A percentile compares a stretch with the other conserved stretches of the same genome.
Evolutionary conservation across 2,797 vertebrate genomes (phyloP).

Genomic region (Cottoperca gobio): DNA sequence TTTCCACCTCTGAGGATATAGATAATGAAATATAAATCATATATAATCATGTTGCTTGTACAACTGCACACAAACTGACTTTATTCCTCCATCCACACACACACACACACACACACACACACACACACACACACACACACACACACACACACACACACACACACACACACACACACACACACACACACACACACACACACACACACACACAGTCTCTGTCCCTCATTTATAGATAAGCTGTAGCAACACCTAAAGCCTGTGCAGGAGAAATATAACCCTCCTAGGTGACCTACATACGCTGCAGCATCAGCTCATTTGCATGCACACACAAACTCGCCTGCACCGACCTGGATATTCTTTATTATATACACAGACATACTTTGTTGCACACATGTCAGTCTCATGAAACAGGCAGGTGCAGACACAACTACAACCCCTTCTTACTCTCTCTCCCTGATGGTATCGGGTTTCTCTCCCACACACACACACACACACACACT

Average conservation of each 20-base stretch:
- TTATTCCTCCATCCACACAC: not conserved
- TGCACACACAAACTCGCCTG: slow-evolving; percentile 31
- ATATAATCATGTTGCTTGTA: not conserved
- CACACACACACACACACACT: not conserved
- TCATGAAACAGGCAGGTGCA: slow-evolving; percentile 29
- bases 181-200: slow-evolving; percentile 1
- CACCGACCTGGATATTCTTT: slow-evolving; percentile 41
- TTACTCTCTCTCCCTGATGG: slow-evolving; percentile 18
- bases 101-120: slow-evolving; percentile 1
- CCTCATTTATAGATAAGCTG: slow-evolving; percentile 19
- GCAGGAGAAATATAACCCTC: slow-evolving; percentile 38
- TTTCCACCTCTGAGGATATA: not conserved
- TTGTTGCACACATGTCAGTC: not conserved
- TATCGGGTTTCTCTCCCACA: slow-evolving; percentile 39
- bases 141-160: slow-evolving; percentile 2
- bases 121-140: not conserved
- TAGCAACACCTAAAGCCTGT: slow-evolving; percentile 34
- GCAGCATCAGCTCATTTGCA: slow-evolving; percentile 45
- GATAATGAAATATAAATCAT: not conserved
- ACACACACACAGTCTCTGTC: slow-evolving; percentile 2
- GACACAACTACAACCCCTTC: slow-evolving; percentile 21
- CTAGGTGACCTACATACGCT: slow-evolving; percentile 47
- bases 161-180: slow-evolving; percentile 7
- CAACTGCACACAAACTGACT: not conserved
- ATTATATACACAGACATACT: slow-evolving; percentile 20